These are phyloP conservation scores for Drosophila trapezifrons DNA, from an alignment of 1,140 invertebrate genomes.

Conservation along the genomic window DNA sequence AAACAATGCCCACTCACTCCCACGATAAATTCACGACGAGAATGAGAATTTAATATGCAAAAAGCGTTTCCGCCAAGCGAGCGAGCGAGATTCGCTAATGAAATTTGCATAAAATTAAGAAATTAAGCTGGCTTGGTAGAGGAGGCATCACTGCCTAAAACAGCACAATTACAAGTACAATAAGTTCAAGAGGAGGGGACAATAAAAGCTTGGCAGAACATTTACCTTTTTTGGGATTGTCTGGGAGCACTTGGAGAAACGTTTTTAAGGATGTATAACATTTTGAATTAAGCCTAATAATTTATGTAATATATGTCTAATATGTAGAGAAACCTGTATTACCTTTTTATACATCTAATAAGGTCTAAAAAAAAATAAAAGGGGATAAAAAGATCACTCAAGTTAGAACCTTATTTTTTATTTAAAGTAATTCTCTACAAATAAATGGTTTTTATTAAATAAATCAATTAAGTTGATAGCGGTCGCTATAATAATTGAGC, in stretches of 20 bases:
- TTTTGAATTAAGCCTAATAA: background rate
- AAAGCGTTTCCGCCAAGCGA: constrained; percentile 62
- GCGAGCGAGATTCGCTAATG: constrained; percentile 47
- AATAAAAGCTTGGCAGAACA: constrained; percentile 2
- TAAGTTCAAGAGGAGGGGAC: background rate
- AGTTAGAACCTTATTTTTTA: no score
- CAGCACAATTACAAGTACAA: constrained; percentile 37
- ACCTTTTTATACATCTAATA: no score
- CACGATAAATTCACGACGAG: constrained; percentile 60
- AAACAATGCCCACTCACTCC: constrained; percentile 26
- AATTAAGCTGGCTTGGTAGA: constrained; percentile 25
- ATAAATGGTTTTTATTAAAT: no score
- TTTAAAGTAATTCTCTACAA: no score
- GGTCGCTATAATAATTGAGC: no score
- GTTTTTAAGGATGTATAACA: background rate
- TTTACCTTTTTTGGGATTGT: constrained; percentile 20
- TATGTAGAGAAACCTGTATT: no score
- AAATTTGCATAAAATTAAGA: constrained; percentile 72
- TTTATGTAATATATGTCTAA: no score
- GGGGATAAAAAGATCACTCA: no score
- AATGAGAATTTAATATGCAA: constrained; percentile 67
- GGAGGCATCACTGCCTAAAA: constrained; percentile 27
- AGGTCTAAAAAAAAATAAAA: no score
- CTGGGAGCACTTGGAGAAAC: background rate
- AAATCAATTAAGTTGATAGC: no score